Conservation (phyloP, 2,797 vertebrate species). For the Malurus leucopterus region DNA sequence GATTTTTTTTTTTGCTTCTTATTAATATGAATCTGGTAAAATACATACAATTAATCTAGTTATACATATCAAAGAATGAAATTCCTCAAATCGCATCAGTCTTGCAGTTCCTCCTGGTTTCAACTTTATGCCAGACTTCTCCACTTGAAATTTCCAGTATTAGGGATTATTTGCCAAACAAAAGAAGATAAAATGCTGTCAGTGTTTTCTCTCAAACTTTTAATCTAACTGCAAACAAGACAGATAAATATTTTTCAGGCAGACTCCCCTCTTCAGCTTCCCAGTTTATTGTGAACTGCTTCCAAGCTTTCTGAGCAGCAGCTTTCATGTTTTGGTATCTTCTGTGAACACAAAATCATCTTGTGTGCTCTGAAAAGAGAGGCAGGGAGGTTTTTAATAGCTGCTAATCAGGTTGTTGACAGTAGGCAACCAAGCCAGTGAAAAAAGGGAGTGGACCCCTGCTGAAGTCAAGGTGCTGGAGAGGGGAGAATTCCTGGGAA, state of each 20-base stretch:
- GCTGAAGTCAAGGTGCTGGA: neutral
- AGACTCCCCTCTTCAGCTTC: neutral
- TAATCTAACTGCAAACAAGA: constrained; percentile 29
- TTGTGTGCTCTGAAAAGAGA: neutral
- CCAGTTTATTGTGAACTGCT: neutral
- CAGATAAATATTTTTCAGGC: constrained; percentile 13
- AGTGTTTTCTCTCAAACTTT: constrained; percentile 15
- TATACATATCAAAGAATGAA: neutral
- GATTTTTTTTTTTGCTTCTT: neutral
- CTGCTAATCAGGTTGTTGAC: neutral
- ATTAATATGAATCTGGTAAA: neutral
- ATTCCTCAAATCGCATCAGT: neutral
- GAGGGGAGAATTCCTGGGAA: neutral
- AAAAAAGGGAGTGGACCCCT: neutral
- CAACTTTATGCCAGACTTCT: neutral
- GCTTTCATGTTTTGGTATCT: neutral
- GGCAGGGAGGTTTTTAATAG: neutral
- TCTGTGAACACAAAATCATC: neutral
- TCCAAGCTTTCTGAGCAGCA: neutral
- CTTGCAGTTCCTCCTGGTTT: neutral
- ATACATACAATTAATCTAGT: neutral
- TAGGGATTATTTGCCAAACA: constrained; percentile 18
- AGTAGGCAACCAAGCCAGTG: neutral
- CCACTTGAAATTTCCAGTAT: neutral
- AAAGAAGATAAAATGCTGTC: constrained; percentile 12